Evolutionary conservation across 2,888 invertebrate species (phyloP).

Genomic region (Zonitis immaculata): DNA sequence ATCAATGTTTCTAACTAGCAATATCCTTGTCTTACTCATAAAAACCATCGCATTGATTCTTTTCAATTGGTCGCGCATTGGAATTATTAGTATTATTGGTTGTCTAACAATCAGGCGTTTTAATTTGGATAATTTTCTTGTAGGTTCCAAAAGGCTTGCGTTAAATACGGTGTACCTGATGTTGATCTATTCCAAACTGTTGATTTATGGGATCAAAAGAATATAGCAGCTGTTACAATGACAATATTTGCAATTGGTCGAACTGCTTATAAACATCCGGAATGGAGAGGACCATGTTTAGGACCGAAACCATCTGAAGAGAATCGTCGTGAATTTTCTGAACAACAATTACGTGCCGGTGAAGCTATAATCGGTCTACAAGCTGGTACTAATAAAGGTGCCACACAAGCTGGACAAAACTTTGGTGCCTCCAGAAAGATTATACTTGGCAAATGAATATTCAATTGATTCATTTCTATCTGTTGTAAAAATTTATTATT

Average conservation of each 20-base stretch:
- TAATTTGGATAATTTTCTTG: conserved; percentile 26
- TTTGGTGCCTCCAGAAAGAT: conserved; percentile 82
- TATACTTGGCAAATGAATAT: conserved; percentile 66
- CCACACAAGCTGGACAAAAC: conserved; percentile 80
- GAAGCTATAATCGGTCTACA: conserved; percentile 82
- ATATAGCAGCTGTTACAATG: conserved; percentile 81
- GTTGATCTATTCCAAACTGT: conserved; percentile 88
- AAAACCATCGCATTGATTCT: conserved; percentile 9
- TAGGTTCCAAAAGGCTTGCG: conserved; percentile 78
- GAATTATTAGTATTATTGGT: not conserved
- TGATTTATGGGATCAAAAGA: conserved; percentile 87
- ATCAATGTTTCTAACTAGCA: not conserved
- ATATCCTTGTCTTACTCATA: not conserved
- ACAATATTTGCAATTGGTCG: conserved; percentile 86
- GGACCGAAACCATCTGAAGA: conserved; percentile 86
- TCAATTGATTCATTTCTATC: not conserved
- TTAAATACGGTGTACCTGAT: conserved; percentile 78
- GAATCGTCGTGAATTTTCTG: conserved; percentile 74
- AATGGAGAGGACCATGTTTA: conserved; percentile 75
- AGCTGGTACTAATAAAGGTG: conserved; percentile 81
- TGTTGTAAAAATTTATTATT: not conserved
- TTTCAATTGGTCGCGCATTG: not conserved
- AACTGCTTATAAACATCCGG: conserved; percentile 78
- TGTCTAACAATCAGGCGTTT: not conserved
- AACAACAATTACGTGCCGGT: conserved; percentile 77